Percentiles rank a stretch among this genome's conserved stretches.
Conservation (phyloP, 1,140 invertebrate species). For the Ceratitis capitata region DNA sequence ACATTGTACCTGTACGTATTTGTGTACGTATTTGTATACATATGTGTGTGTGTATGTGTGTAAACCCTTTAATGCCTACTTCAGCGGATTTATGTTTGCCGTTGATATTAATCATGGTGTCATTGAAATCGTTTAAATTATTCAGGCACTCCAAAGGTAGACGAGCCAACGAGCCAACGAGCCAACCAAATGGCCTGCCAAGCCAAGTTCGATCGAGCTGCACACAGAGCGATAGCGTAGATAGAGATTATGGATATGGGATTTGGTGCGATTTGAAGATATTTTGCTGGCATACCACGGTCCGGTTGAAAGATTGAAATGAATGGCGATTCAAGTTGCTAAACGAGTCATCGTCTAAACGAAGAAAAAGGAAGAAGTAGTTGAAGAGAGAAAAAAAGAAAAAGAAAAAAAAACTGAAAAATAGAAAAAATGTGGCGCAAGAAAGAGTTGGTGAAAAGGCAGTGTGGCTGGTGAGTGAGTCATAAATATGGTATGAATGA, state of each 20-base stretch:
- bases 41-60: conserved; percentile 1
- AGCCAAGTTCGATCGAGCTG: not conserved
- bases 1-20: not conserved
- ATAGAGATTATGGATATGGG: conserved; percentile 9
- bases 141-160: conserved; percentile 45
- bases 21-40: too few species aligned
- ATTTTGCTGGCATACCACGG: not conserved
- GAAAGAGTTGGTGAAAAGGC: not conserved
- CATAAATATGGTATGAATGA: conserved; percentile 36
- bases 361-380: too few species aligned
- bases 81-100: conserved; percentile 46
- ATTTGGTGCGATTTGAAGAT: conserved; percentile 13
- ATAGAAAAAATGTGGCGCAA: not conserved
- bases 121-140: conserved; percentile 65
- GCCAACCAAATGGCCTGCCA: not conserved
- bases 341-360: not conserved
- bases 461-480: not conserved
- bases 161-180: not conserved
- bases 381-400: too few species aligned
- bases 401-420: too few species aligned
- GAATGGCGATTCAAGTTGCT: conserved; percentile 29
- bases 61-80: conserved; percentile 29
- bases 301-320: not conserved
- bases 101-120: conserved; percentile 65
- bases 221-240: not conserved